These are phyloP conservation scores for Venturia canescens DNA, from an alignment of 1,140 invertebrate species.

Conservation along the genomic window DNA sequence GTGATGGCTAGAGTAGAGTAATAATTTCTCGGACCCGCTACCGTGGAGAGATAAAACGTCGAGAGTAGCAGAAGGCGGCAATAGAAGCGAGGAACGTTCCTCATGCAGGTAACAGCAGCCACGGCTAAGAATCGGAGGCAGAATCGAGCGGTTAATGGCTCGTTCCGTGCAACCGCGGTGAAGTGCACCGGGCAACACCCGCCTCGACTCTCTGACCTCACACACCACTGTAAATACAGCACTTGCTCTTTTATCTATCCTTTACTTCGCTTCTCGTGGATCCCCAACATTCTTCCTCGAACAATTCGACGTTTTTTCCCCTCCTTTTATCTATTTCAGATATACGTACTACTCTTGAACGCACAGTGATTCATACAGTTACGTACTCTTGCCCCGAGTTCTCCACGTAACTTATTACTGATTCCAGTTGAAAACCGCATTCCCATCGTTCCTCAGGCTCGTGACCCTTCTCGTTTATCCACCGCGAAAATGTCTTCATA, in stretches of 20 bases:
- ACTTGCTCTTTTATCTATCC: constrained; percentile 40
- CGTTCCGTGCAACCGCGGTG: constrained; percentile 38
- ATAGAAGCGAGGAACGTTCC: constrained; percentile 34
- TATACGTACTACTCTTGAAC: background rate
- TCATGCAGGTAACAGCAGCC: constrained; percentile 37
- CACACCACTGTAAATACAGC: constrained; percentile 4
- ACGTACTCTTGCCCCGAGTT: background rate
- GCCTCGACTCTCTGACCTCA: constrained; percentile 34
- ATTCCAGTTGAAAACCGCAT: background rate
- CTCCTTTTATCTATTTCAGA: constrained; percentile 39
- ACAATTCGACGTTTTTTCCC: constrained; percentile 1
- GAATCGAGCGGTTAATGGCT: constrained; percentile 53
- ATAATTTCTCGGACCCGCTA: constrained; percentile 51
- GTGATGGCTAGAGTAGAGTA: constrained; percentile 39
- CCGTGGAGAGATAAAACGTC: constrained; percentile 50
- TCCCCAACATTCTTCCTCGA: constrained; percentile 33
- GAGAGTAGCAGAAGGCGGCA: constrained; percentile 26
- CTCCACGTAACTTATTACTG: background rate
- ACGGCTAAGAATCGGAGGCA: constrained; percentile 46
- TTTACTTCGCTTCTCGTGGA: background rate
- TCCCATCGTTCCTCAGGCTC: background rate
- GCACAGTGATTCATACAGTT: background rate
- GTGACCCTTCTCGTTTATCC: background rate
- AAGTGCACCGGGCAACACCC: constrained; percentile 47
- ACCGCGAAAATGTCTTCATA: background rate